Conservation (phyloP, 2,113 vertebrate species). For the Peromyscus leucopus region DNA sequence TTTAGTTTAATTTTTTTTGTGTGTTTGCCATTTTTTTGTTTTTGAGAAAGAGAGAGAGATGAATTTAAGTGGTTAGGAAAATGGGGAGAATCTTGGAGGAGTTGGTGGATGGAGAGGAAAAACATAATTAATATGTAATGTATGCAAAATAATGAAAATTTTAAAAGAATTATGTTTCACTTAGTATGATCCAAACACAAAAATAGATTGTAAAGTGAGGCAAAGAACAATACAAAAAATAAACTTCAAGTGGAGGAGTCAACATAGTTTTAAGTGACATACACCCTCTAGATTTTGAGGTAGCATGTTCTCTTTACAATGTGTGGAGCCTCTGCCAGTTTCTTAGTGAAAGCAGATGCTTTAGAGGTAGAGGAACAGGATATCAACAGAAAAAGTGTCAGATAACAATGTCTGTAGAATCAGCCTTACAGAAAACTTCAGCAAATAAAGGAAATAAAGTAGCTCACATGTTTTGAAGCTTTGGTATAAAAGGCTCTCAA, state of each 20-base stretch:
- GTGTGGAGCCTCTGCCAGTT: not conserved
- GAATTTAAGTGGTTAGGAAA: not conserved
- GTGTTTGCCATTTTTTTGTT: not conserved
- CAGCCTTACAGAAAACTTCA: conserved; percentile 32
- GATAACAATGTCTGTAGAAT: not conserved
- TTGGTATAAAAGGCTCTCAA: not conserved
- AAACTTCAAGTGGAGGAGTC: not conserved
- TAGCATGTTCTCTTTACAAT: not conserved
- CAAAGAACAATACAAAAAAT: not conserved
- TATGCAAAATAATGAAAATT: not conserved
- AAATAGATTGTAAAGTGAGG: conserved; percentile 3
- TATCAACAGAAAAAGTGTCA: not conserved
- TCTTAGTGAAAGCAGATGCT: conserved; percentile 14
- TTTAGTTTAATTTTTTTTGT: not conserved
- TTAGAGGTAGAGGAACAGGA: not conserved
- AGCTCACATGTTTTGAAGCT: not conserved
- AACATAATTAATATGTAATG: not conserved
- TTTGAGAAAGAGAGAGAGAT: not conserved
- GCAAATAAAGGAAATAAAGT: not conserved
- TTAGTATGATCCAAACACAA: conserved; percentile 21
- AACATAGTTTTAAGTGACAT: not conserved
- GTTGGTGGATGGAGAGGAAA: not conserved
- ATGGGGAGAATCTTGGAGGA: not conserved
- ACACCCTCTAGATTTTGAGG: not conserved
- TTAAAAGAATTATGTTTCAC: not conserved